A percentile compares a stretch with the other conserved stretches of the same genome.
Conservation (phyloP, 2,797 vertebrate species). For the Trachops cirrhosus region DNA sequence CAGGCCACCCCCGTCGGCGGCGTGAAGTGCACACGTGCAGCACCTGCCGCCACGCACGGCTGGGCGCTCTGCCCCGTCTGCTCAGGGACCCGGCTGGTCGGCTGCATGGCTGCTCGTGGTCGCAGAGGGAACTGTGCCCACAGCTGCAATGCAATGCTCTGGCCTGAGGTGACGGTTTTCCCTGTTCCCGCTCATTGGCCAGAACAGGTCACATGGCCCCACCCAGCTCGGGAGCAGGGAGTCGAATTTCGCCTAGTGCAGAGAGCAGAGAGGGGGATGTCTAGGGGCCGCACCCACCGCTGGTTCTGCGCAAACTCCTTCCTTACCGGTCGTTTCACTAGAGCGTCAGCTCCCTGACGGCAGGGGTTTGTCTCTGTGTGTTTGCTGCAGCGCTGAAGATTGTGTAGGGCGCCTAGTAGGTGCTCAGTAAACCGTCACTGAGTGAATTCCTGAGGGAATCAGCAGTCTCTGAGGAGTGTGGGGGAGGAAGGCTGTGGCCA, state of each 20-base stretch:
- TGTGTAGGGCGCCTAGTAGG: not conserved
- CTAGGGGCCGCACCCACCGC: fast-evolving
- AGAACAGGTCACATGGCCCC: not conserved
- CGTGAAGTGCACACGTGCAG: not conserved
- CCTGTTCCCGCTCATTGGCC: not conserved
- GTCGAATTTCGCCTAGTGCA: fast-evolving
- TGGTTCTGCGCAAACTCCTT: fast-evolving
- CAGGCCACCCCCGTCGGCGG: not conserved
- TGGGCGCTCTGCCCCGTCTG: not conserved
- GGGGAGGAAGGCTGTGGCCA: not conserved
- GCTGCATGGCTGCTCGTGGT: fast-evolving
- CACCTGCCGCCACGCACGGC: fast-evolving
- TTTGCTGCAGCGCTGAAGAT: not conserved
- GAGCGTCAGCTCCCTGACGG: not conserved
- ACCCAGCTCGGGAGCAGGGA: not conserved
- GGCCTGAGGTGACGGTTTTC: not conserved
- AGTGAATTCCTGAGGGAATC: not conserved
- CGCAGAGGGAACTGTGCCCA: not conserved
- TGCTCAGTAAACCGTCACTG: not conserved
- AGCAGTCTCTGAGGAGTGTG: not conserved
- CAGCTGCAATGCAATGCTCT: fast-evolving
- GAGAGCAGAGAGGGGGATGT: not conserved
- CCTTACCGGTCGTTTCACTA: fast-evolving
- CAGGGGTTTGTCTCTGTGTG: not conserved
- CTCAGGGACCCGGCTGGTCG: not conserved